These are phyloP conservation scores for Trichonephila clavata DNA, from an alignment of 1,140 invertebrate genomes.

Conservation along the genomic window DNA sequence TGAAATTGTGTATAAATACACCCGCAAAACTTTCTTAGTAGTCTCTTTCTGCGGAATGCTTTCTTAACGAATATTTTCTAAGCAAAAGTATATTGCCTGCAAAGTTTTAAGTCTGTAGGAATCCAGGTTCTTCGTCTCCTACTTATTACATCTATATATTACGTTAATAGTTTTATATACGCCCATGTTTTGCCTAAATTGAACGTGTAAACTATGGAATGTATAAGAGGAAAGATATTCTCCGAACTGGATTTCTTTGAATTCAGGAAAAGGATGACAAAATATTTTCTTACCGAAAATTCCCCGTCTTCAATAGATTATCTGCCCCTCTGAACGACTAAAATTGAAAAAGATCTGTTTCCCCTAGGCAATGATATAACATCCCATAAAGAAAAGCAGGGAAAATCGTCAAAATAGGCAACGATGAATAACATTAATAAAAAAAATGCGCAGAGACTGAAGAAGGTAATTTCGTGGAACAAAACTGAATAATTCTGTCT, in stretches of 20 bases:
- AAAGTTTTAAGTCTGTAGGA: no score
- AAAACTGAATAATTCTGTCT: conserved; percentile 42
- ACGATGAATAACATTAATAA: conserved; percentile 4
- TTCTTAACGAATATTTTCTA: no score
- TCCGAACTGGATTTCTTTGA: background rate
- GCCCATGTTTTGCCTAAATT: no score
- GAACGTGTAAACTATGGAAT: no score
- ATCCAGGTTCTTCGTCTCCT: no score
- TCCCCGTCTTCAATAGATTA: background rate
- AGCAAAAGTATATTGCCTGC: no score
- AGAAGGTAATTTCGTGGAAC: conserved; percentile 12
- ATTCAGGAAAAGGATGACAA: background rate
- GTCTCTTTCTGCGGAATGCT: no score
- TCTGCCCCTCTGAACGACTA: background rate
- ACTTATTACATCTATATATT: no score
- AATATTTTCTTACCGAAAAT: background rate
- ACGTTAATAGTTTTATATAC: no score
- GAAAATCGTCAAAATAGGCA: conserved; percentile 14
- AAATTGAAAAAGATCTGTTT: conserved; percentile 1
- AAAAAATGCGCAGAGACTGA: background rate
- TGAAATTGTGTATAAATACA: no score
- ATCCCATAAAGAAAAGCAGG: background rate
- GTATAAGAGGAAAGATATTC: no score
- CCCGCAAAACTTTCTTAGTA: no score
- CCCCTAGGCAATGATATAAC: background rate